Percentiles rank a stretch among this genome's conserved stretches.
Conservation (phyloP, 2,797 vertebrate species). For the Chiloscyllium punctatum region DNA sequence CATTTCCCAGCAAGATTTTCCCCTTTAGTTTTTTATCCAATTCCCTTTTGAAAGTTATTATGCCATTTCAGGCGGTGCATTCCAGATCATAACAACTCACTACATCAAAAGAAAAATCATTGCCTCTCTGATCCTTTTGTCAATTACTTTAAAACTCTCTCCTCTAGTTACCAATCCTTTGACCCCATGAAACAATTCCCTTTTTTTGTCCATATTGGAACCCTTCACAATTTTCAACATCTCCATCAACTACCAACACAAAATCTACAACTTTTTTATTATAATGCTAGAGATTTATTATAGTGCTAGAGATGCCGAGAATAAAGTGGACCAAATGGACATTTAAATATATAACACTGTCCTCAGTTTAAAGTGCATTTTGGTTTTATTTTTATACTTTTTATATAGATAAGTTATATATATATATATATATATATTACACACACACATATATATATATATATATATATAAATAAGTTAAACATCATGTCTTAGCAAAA, state of each 20-base stretch:
- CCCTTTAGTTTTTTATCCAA: not conserved
- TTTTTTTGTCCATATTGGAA: not conserved
- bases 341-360: not conserved
- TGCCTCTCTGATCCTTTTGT: not conserved
- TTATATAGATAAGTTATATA: too few relatives aligned
- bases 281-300: not conserved
- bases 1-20: not conserved
- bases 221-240: not conserved
- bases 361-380: conserved; percentile 13
- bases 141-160: not conserved
- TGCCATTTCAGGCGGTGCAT: not conserved
- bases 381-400: not conserved
- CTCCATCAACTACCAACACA: not conserved
- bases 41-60: not conserved
- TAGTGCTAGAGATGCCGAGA: not conserved
- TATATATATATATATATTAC: not conserved
- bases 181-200: not conserved
- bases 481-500: not conserved
- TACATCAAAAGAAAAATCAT: not conserved
- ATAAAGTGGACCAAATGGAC: not conserved
- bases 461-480: too few relatives aligned
- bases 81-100: not conserved
- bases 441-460: too few relatives aligned
- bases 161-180: not conserved
- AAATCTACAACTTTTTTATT: not conserved